Evolutionary conservation across 2,888 invertebrate species (phyloP).

Genomic region (Cataglyphis livida): DNA sequence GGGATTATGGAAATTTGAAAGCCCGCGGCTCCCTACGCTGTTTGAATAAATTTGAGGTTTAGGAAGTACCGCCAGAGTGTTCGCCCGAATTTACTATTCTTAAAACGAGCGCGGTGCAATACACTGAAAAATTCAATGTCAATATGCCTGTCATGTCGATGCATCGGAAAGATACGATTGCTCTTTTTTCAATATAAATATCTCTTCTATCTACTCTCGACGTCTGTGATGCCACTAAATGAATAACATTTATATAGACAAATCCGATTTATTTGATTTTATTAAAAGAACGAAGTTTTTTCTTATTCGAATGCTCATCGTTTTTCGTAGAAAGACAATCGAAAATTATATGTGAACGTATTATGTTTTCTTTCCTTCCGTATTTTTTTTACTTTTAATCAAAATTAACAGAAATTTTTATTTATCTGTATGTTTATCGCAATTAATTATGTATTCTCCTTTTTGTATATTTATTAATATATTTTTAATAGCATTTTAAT

Average conservation of each 20-base stretch:
- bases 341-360: background rate
- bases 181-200: conserved; percentile 1
- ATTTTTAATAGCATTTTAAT: background rate
- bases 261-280: conserved; percentile 12
- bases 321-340: background rate
- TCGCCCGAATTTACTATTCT: conserved; percentile 51
- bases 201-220: background rate
- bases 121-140: conserved; percentile 40
- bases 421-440: background rate
- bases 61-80: conserved; percentile 49
- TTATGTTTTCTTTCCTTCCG: background rate
- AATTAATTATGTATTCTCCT: background rate
- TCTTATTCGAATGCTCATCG: background rate
- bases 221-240: background rate
- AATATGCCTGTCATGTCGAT: conserved; percentile 30
- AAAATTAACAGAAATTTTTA: background rate
- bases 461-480: conserved; percentile 6
- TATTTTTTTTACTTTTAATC: background rate
- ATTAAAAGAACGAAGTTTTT: background rate
- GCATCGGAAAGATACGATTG: conserved; percentile 22
- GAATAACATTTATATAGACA: background rate
- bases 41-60: conserved; percentile 65
- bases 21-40: conserved; percentile 52
- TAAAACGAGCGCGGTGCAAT: conserved; percentile 23
- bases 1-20: conserved; percentile 69